Evolutionary conservation across 2,113 vertebrate species (phyloP).

Genomic region (Shinisaurus crocodilurus): DNA sequence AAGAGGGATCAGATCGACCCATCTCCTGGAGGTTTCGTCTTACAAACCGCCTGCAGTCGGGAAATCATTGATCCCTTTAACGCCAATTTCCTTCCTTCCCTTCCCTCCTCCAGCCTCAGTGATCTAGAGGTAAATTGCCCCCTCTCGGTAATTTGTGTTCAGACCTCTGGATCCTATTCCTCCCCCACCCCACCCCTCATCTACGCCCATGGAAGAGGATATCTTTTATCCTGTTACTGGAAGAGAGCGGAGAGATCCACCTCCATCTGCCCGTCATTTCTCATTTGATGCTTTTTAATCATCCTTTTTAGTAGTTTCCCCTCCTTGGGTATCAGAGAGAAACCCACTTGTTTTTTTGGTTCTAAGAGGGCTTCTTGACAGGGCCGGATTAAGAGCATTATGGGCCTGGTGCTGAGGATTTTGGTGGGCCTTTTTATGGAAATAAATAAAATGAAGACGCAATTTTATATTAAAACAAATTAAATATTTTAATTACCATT

Average conservation of each 20-base stretch:
- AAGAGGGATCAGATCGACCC: not conserved
- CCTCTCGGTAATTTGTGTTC: not conserved
- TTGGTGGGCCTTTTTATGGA: too few relatives aligned
- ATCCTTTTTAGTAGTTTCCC: not conserved
- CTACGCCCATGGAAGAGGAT: not conserved
- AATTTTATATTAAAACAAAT: too few relatives aligned
- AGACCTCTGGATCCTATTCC: not conserved
- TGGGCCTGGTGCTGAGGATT: too few relatives aligned
- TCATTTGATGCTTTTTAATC: not conserved
- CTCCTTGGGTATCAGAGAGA: too few relatives aligned
- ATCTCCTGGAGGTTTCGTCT: not conserved
- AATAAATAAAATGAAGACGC: too few relatives aligned
- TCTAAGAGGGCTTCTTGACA: not conserved
- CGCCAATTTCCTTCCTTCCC: not conserved
- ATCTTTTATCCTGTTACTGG: not conserved
- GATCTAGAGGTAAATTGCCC: not conserved
- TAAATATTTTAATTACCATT: too few relatives aligned
- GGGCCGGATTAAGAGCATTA: too few relatives aligned
- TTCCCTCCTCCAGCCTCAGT: not conserved
- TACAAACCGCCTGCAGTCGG: not conserved
- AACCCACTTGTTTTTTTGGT: not conserved
- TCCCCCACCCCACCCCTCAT: accelerated
- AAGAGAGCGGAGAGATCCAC: not conserved
- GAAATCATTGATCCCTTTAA: conserved; percentile 3
- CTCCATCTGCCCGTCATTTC: not conserved